Conservation (phyloP, 92 coral and sea anemone genomes). For the Palythoa grandis region DNA sequence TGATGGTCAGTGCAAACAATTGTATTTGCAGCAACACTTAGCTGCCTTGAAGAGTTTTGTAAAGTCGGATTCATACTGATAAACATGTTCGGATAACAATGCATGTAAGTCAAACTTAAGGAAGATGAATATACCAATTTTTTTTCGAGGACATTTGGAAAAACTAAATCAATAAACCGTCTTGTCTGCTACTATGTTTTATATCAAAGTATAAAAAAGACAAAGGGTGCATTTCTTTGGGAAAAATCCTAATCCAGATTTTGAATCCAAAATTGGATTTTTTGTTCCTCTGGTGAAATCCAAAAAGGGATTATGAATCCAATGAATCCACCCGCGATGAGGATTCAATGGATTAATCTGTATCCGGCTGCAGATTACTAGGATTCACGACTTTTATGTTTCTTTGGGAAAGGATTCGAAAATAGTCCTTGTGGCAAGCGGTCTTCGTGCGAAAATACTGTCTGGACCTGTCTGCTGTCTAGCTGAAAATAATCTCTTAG, state of each 20-base stretch:
- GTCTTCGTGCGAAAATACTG: neutral
- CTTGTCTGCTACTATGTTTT: neutral
- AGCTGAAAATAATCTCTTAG: neutral
- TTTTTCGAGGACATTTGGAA: too few relatives aligned
- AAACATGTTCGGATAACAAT: neutral
- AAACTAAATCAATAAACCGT: neutral
- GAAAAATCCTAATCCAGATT: neutral
- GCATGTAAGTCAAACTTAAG: too few relatives aligned
- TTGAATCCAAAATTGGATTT: neutral
- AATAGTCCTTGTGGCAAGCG: neutral
- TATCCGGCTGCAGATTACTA: neutral
- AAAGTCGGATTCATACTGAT: neutral
- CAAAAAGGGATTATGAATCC: neutral
- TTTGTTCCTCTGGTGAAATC: neutral
- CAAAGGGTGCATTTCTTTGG: neutral
- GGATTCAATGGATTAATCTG: neutral
- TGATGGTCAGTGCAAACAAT: too few relatives aligned
- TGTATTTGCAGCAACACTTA: too few relatives aligned
- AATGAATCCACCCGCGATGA: neutral
- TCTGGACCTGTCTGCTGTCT: slow-evolving; percentile 4
- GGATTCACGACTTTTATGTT: neutral
- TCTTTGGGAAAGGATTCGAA: too few relatives aligned
- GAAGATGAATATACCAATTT: neutral
- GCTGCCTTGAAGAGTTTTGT: neutral
- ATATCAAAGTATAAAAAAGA: neutral